Evolutionary conservation across 2,888 invertebrate species (phyloP).

Genomic region (Ypsolopha scabrella): DNA sequence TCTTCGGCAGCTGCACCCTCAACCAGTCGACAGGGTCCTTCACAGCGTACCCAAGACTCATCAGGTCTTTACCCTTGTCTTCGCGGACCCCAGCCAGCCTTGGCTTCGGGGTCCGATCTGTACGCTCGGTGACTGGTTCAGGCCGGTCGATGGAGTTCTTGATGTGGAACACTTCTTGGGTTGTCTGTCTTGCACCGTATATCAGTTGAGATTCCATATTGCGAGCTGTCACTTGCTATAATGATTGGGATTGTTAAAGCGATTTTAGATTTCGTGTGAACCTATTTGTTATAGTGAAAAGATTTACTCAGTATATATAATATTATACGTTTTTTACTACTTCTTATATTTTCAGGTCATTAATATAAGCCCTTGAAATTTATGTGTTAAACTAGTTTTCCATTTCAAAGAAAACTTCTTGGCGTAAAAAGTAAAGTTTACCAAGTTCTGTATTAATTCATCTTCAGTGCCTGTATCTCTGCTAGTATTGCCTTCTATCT

Average conservation of each 20-base stretch:
- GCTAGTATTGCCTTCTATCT: conserved; percentile 47
- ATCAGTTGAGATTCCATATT: not conserved
- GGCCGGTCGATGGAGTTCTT: not conserved
- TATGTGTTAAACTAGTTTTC: too few relatives aligned
- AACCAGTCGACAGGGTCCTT: conserved; percentile 74
- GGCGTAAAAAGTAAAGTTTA: too few relatives aligned
- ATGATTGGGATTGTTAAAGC: not conserved
- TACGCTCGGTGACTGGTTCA: not conserved
- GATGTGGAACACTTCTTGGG: not conserved
- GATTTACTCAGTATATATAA: not conserved
- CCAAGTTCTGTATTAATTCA: not conserved
- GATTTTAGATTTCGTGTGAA: not conserved
- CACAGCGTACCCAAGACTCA: conserved; percentile 68
- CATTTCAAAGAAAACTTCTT: too few relatives aligned
- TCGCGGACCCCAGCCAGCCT: conserved; percentile 23
- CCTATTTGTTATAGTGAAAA: not conserved
- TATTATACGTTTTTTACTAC: too few relatives aligned
- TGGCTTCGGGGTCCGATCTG: conserved; percentile 13
- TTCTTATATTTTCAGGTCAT: too few relatives aligned
- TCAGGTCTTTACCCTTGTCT: conserved; percentile 55
- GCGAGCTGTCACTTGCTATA: not conserved
- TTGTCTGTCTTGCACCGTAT: not conserved
- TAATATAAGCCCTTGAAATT: too few relatives aligned
- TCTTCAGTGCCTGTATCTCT: conserved; percentile 29
- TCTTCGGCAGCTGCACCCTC: conserved; percentile 72